Conservation (phyloP, 2,797 vertebrate species). For the Anguilla pacifica region DNA sequence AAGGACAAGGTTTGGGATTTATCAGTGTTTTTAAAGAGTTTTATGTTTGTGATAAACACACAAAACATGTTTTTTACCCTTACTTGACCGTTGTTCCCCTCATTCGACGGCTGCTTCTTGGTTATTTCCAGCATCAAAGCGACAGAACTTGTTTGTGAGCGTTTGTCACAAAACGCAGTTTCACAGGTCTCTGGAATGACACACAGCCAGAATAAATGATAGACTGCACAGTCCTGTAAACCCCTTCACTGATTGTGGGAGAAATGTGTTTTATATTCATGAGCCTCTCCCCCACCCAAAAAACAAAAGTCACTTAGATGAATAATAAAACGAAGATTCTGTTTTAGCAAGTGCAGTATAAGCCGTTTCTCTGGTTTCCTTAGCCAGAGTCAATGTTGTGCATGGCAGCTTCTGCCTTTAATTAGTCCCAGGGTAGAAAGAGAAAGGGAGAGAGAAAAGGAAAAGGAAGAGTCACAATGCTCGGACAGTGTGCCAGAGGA, state of each 20-base stretch:
- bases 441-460: background rate
- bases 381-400: background rate
- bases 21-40: background rate
- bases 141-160: background rate
- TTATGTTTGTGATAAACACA: background rate
- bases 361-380: background rate
- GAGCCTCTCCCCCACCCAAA: background rate
- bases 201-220: background rate
- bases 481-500: conserved; percentile 21
- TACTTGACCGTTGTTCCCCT: background rate
- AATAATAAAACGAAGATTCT: conserved; percentile 29
- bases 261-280: conserved; percentile 22
- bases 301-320: conserved; percentile 18
- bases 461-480: conserved; percentile 3
- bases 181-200: conserved; percentile 7
- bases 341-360: background rate
- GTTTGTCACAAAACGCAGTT: background rate
- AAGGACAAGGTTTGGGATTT: background rate
- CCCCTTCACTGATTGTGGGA: background rate
- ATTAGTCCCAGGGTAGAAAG: conserved; percentile 20
- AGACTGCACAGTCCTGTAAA: background rate
- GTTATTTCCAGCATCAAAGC: background rate
- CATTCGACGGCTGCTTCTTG: background rate
- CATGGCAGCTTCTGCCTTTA: conserved; percentile 8
- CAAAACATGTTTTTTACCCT: background rate